Evolutionary conservation across 2,888 invertebrate species (phyloP).

Genomic region (Ptilodon capucinus): DNA sequence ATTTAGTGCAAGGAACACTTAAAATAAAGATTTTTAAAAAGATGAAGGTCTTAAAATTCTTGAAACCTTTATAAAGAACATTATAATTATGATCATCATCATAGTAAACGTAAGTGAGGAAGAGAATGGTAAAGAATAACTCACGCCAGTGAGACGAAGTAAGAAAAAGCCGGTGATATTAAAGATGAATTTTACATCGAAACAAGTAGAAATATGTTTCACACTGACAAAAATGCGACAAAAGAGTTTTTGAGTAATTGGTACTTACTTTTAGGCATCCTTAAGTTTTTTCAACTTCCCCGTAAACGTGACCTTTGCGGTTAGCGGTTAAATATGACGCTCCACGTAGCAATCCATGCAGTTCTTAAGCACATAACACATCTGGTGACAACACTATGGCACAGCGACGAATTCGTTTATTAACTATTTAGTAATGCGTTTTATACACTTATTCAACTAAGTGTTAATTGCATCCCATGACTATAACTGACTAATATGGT

Average conservation of each 20-base stretch:
- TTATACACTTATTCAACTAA: constrained; percentile 32
- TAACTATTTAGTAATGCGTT: constrained; percentile 22
- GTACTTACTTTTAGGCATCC: constrained; percentile 72
- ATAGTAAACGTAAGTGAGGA: too few relatives aligned
- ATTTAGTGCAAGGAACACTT: too few relatives aligned
- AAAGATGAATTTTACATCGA: too few relatives aligned
- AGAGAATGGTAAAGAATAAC: too few relatives aligned
- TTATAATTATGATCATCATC: too few relatives aligned
- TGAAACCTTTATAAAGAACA: too few relatives aligned
- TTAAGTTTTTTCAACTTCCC: constrained; percentile 43
- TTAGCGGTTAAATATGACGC: constrained; percentile 52
- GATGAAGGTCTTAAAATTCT: too few relatives aligned
- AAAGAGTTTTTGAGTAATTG: background rate
- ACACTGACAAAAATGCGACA: too few relatives aligned
- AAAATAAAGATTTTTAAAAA: too few relatives aligned
- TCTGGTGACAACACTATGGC: constrained; percentile 37
- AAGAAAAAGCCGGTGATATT: too few relatives aligned
- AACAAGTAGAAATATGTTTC: too few relatives aligned
- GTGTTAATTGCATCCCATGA: constrained; percentile 34
- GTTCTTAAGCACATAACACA: constrained; percentile 57
- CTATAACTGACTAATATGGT: constrained; percentile 43
- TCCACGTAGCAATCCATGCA: constrained; percentile 53
- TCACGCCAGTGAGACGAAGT: too few relatives aligned
- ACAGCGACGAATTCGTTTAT: constrained; percentile 31
- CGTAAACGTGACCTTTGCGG: constrained; percentile 43